phyloP scores from a whole-genome alignment of 1,140 invertebrate genomes.

The Drosophila bocqueti region DNA sequence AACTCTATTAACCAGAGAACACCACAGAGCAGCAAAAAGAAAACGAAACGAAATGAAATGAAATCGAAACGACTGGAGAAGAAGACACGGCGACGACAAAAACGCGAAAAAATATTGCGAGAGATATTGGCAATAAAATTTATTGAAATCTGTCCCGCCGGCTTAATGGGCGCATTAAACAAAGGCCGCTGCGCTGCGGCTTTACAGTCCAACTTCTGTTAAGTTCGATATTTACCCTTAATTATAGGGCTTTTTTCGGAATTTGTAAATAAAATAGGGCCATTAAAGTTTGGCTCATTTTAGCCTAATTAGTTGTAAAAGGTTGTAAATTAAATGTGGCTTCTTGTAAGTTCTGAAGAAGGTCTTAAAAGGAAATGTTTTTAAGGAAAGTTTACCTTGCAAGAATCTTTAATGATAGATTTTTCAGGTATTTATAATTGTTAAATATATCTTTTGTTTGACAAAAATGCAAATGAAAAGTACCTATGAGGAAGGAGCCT shows the following conservation, averaged over 20 bases:
- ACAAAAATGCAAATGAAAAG: too few relatives aligned
- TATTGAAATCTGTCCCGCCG: slow-evolving; percentile 66
- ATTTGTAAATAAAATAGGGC: slow-evolving; percentile 1
- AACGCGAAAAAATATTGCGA: slow-evolving; percentile 55
- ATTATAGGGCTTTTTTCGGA: not conserved
- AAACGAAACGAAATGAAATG: slow-evolving; percentile 55
- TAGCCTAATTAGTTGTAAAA: not conserved
- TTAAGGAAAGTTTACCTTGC: accelerated
- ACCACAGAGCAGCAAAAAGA: slow-evolving; percentile 8
- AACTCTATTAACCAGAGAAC: slow-evolving; percentile 64
- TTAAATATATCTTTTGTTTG: too few relatives aligned
- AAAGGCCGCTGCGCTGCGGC: slow-evolving; percentile 30
- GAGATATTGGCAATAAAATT: slow-evolving; percentile 77
- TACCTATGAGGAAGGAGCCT: not conserved
- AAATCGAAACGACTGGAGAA: slow-evolving; percentile 36
- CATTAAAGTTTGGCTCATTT: not conserved
- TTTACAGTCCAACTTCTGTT: slow-evolving; percentile 16
- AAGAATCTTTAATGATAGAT: not conserved
- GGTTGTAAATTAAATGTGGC: not conserved
- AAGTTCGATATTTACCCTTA: not conserved
- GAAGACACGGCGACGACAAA: slow-evolving; percentile 20
- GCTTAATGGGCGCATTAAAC: slow-evolving; percentile 77
- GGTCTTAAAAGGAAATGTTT: not conserved
- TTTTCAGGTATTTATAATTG: not conserved
- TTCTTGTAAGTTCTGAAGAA: not conserved